Base-by-base conservation (phyloP, 2,888 invertebrate genomes). In the Sturmia bella region DNA sequence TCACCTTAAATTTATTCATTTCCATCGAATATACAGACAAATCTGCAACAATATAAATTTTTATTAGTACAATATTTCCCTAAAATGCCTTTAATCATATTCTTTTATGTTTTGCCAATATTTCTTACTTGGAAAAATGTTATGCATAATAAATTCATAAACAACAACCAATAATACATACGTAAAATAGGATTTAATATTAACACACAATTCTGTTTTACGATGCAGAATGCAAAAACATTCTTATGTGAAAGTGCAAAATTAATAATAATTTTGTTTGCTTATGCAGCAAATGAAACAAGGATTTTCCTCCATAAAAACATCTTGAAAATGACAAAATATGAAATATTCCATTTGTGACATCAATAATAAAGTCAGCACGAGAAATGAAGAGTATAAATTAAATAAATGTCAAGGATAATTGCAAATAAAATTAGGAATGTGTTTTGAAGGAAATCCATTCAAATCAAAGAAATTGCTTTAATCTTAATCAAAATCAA, bases 171-270 rank as follows among this genome's bases (percentile, higher is more conserved):
- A 50, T 68, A 43, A 27, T 15, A 59, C 50, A 41, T 27, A 17
- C 50, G 50, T 27, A 17, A 68, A 75, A 75, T 59, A 68, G 41
- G 41, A 56, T 57, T 66, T 39, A 1, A 66, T 27, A 59, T 68
- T 57, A 39, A 56, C n/a, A 19, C 13, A 5, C 24, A 39, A 32
- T 32, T 15, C 24, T 37, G 27, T 27, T 37, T 3, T 70, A 11
- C 4, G 2, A 54, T 15, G 43, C n/a, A n/a, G n/a, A 52, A 41
- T 37, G 3, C 19, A 9, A n/a, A 39, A 32, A 32, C 41, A 19
- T 37, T 4, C 21, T 32, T 50, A 21, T 54, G 12, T 1, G 63
- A 32, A 13, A 6, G 12, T 68, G 27, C 68, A 68, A 9, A 17
- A 41, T 17, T 43, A 45, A 45, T 69, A 45, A 56, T 19, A 56